Conservation (phyloP, 2,113 vertebrate species). For the Brachyistius frenatus region DNA sequence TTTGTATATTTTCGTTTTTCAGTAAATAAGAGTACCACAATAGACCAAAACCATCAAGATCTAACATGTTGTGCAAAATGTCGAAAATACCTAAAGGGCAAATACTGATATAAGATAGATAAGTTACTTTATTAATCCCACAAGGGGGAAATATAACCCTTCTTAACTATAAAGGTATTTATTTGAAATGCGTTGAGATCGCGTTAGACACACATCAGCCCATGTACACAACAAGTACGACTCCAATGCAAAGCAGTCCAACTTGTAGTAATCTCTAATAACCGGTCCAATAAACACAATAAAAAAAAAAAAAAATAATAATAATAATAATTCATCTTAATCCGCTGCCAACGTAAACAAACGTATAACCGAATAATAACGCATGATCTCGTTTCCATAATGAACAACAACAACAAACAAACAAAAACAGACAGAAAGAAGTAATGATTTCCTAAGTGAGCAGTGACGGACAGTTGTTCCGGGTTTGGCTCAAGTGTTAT, state of each 20-base stretch:
- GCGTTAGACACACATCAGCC: too few relatives aligned
- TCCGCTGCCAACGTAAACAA: not conserved
- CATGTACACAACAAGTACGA: too few relatives aligned
- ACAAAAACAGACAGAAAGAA: too few relatives aligned
- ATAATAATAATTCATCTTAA: too few relatives aligned
- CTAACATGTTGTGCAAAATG: not conserved
- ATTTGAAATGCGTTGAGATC: too few relatives aligned
- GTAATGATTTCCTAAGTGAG: slow-evolving; percentile 28
- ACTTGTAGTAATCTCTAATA: not conserved
- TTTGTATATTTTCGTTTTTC: too few relatives aligned
- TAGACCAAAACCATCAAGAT: not conserved
- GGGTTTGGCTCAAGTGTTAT: slow-evolving; percentile 72
- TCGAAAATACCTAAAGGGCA: not conserved
- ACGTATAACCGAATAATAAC: not conserved
- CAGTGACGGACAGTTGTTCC: slow-evolving; percentile 69
- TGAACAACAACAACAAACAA: too few relatives aligned
- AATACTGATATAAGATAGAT: not conserved
- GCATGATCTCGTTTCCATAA: not conserved
- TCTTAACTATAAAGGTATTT: too few relatives aligned
- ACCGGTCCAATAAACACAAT: not conserved
- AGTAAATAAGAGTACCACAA: not conserved
- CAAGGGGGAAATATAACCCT: too few relatives aligned
- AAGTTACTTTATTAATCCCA: not conserved
- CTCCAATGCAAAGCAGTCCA: not conserved
- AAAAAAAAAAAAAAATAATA: too few relatives aligned